phyloP scores from a whole-genome alignment of 2,888 invertebrate genomes.

The Amphipoea lucens region DNA sequence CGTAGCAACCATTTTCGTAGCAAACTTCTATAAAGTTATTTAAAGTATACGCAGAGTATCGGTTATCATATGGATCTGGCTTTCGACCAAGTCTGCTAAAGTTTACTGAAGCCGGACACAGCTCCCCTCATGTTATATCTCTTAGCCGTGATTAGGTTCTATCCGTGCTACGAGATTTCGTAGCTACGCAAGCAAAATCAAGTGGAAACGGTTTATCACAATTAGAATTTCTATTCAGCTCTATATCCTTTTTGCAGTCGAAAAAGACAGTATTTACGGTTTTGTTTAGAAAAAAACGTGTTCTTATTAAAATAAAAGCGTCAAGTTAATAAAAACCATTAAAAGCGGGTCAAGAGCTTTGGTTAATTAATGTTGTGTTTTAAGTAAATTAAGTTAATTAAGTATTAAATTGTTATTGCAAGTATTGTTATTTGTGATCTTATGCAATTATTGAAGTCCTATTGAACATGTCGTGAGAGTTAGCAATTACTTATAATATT shows the following conservation, averaged over 20 bases:
- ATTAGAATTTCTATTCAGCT: background rate
- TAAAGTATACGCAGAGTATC: conserved; percentile 21
- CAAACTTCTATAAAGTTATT: conserved; percentile 12
- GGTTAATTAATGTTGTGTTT: background rate
- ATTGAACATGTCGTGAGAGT: background rate
- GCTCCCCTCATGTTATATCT: conserved; percentile 1
- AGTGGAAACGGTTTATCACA: background rate
- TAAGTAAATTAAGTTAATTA: too few species aligned
- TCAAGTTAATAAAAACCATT: background rate
- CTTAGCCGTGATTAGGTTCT: background rate
- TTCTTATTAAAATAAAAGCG: background rate
- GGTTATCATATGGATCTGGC: conserved; percentile 21
- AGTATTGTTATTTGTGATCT: background rate
- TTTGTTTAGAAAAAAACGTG: background rate
- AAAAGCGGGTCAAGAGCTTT: background rate
- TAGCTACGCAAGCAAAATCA: conserved; percentile 3
- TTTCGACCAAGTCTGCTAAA: conserved; percentile 51
- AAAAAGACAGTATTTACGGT: too few species aligned
- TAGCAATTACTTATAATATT: background rate
- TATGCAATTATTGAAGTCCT: background rate
- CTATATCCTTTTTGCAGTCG: background rate
- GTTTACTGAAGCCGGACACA: conserved; percentile 70
- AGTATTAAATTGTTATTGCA: background rate
- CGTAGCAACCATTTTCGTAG: background rate
- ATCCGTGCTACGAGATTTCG: conserved; percentile 5